Percentiles rank a stretch among this genome's conserved stretches.
These are phyloP conservation scores for Ctenicera cuprea DNA, from an alignment of 2,888 invertebrate species.

Conservation along the genomic window DNA sequence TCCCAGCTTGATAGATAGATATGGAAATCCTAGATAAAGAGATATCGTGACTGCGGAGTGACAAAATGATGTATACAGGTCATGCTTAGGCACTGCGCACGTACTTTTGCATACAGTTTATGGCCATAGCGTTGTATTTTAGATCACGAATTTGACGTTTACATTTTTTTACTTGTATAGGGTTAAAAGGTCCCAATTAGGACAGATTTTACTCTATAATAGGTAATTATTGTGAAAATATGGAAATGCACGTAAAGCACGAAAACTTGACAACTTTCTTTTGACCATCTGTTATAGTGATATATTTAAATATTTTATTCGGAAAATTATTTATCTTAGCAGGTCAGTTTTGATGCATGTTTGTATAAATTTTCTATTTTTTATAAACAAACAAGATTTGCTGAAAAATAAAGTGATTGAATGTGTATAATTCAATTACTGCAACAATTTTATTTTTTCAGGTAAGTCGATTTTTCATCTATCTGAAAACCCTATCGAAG, in stretches of 20 bases:
- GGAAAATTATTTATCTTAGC: not conserved
- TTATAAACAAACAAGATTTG: too few species aligned
- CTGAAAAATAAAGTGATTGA: too few species aligned
- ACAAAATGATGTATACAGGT: constrained; percentile 62
- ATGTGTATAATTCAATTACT: too few species aligned
- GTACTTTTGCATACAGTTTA: constrained; percentile 56
- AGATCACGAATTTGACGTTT: constrained; percentile 64
- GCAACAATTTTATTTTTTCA: too few species aligned
- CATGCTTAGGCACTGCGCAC: constrained; percentile 52
- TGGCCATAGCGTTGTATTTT: constrained; percentile 55
- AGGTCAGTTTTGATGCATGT: not conserved
- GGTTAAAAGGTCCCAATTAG: constrained; percentile 63
- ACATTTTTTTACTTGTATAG: constrained; percentile 53
- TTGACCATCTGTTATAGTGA: constrained; percentile 8
- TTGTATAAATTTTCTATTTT: too few species aligned
- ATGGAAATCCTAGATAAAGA: constrained; percentile 56
- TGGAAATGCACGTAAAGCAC: constrained; percentile 51
- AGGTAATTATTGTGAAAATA: constrained; percentile 57
- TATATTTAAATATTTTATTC: not conserved
- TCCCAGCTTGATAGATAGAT: constrained; percentile 54
- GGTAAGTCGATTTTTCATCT: too few species aligned
- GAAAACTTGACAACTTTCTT: constrained; percentile 42
- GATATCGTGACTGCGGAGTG: constrained; percentile 61
- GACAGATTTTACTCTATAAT: constrained; percentile 57
- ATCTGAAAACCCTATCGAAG: too few species aligned